Evolutionary conservation across 30 jellyfish, hydroid and myxozoan species (phyloP), one percentile per base, ranked within the genome.

Genomic region (Clytia hemisphaerica): DNA sequence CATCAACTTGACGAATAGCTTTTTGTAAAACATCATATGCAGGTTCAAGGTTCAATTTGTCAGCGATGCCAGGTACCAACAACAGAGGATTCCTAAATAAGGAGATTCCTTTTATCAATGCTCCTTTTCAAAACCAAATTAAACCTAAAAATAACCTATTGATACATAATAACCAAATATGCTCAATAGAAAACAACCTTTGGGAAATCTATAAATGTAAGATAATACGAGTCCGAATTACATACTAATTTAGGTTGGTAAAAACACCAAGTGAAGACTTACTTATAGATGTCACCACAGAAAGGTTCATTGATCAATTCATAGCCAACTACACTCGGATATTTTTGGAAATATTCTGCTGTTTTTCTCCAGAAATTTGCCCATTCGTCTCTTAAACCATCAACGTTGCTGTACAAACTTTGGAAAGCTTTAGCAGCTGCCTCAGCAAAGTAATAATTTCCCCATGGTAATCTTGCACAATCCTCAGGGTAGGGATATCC

Each of bases 11-110:
- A 9, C 97, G 83, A 28, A 88, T 88, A 4, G 97, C 97, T 69
- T 80, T 88, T 67, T 88, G 97, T 58, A 88, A 68, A 27, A 76
- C 97, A 21, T 88, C 97, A 74, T 88, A 88, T 6, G 97, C 94
- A 0, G 94, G 97, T 19, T 88, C 87, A 7, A 88, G 83, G 50
- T 88, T 88, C 67, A 80, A 58, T 18, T 61, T 71, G 46, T 88
- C 97, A 14, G 97, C 97, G 6, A 79, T 75, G 1, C 97, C 97
- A 10, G 97, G 97, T 4, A 80, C 67, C 84, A 88, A 37, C 63
- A 88, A 61, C 22, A 72, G 18, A 5, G 94, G 93, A 45, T 88
- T 83, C 46, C 97, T 88, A n/a, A n/a, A 67, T 36, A n/a, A 35
- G n/a, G n/a, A n/a, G n/a, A n/a, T n/a, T n/a, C n/a, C n/a, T n/a